Evolutionary conservation across 2,888 invertebrate genomes (phyloP).

Genomic region (Leptothorax acervorum): DNA sequence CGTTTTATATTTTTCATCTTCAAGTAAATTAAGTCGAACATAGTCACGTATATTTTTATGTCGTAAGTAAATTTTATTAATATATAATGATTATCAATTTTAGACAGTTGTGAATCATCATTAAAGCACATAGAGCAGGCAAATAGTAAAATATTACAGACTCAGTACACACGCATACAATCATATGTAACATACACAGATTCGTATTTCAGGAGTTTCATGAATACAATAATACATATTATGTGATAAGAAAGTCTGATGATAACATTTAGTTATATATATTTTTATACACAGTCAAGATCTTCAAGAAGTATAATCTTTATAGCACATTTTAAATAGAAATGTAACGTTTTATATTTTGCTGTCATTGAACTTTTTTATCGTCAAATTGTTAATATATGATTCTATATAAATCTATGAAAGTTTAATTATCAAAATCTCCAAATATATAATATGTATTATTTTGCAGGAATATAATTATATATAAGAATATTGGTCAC

Average conservation of each 20-base stretch:
- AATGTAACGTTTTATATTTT: constrained; percentile 33
- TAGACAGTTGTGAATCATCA: neutral
- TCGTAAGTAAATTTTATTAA: neutral
- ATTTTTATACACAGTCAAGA: neutral
- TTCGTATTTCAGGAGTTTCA: constrained; percentile 1
- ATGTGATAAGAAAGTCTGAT: neutral
- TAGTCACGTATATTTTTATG: constrained; percentile 19
- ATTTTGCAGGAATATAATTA: neutral
- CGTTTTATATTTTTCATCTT: constrained; percentile 3
- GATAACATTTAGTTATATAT: neutral
- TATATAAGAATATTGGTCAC: neutral
- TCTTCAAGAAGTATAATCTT: neutral
- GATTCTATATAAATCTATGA: neutral
- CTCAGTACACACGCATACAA: too few species aligned
- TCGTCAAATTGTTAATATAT: neutral
- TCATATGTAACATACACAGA: neutral
- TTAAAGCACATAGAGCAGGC: neutral
- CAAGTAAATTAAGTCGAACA: neutral
- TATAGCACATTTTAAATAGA: neutral
- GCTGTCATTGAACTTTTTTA: neutral
- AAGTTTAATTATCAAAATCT: neutral
- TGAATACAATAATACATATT: neutral
- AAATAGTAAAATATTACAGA: constrained; percentile 8
- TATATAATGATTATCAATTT: neutral
- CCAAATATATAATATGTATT: neutral